phyloP scores from a whole-genome alignment of 2,888 invertebrate genomes.

The Electrophaes corylata region DNA sequence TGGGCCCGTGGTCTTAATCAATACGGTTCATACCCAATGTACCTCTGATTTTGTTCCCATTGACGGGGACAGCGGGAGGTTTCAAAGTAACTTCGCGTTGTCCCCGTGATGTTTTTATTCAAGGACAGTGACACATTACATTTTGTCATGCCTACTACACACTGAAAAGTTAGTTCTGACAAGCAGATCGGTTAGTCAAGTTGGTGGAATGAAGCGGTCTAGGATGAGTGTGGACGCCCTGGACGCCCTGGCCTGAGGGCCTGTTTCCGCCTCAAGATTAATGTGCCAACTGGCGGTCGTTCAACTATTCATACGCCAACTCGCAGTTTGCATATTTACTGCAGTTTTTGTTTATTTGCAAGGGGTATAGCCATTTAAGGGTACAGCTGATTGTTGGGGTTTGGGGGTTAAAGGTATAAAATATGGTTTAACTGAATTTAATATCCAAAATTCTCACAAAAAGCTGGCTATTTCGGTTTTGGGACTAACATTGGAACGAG shows the following conservation, averaged over 20 bases:
- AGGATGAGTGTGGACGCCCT: slow-evolving; percentile 6
- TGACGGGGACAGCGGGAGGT: no score
- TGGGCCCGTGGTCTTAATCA: no score
- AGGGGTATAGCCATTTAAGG: no score
- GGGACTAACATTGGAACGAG: no score
- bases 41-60: no score
- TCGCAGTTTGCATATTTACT: slow-evolving; percentile 27
- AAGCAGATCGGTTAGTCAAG: neutral
- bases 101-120: no score
- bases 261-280: slow-evolving; percentile 38
- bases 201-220: slow-evolving; percentile 3
- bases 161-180: no score
- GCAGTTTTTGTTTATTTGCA: slow-evolving; percentile 21
- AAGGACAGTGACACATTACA: no score
- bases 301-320: slow-evolving; percentile 37
- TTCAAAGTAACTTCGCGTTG: no score
- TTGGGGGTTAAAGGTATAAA: slow-evolving; percentile 2
- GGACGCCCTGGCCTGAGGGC: slow-evolving; percentile 23
- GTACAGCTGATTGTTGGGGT: slow-evolving; percentile 1
- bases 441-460: neutral
- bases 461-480: no score
- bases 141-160: no score
- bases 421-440: neutral
- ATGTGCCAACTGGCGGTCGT: slow-evolving; percentile 33
- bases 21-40: no score